These are phyloP conservation scores for Mactra quadrangularis DNA, from an alignment of 1,140 invertebrate species.

Conservation along the genomic window DNA sequence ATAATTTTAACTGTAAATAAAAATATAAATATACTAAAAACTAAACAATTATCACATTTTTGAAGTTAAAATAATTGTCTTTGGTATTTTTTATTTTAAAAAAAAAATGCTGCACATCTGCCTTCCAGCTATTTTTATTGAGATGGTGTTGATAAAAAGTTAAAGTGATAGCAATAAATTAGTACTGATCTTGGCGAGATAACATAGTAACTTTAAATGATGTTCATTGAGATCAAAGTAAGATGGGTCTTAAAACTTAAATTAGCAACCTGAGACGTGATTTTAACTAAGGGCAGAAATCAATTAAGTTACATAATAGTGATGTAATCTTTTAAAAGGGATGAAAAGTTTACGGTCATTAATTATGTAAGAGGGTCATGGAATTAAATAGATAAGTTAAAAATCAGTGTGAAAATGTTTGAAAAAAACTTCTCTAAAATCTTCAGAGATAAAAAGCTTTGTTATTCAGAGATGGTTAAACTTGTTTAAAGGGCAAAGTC, in stretches of 20 bases:
- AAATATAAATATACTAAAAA: too few species aligned
- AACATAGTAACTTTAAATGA: conserved; percentile 21
- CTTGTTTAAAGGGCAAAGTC: background rate
- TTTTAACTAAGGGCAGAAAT: conserved; percentile 50
- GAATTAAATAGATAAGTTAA: conserved; percentile 52
- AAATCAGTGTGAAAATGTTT: conserved; percentile 19
- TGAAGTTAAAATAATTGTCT: too few species aligned
- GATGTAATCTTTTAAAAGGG: conserved; percentile 39
- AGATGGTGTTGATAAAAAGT: too few species aligned
- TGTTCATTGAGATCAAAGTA: conserved; percentile 41
- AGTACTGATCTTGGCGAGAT: conserved; percentile 36
- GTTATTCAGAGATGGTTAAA: conserved; percentile 14
- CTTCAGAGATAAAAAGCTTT: conserved; percentile 40
- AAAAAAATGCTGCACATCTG: too few species aligned
- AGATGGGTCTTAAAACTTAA: conserved; percentile 24
- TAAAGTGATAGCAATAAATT: conserved; percentile 38
- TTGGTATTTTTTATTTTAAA: too few species aligned
- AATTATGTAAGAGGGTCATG: conserved; percentile 27
- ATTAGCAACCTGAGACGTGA: background rate
- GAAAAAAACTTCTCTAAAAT: conserved; percentile 12
- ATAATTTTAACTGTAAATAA: too few species aligned
- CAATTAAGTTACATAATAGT: conserved; percentile 41
- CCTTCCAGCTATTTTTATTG: too few species aligned
- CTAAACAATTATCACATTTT: too few species aligned
- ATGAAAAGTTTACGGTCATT: conserved; percentile 33